Percentiles rank a stretch among this genome's conserved stretches.
Conservation (phyloP, 2,888 invertebrate species). For the Hydrotaea cyrtoneurina region DNA sequence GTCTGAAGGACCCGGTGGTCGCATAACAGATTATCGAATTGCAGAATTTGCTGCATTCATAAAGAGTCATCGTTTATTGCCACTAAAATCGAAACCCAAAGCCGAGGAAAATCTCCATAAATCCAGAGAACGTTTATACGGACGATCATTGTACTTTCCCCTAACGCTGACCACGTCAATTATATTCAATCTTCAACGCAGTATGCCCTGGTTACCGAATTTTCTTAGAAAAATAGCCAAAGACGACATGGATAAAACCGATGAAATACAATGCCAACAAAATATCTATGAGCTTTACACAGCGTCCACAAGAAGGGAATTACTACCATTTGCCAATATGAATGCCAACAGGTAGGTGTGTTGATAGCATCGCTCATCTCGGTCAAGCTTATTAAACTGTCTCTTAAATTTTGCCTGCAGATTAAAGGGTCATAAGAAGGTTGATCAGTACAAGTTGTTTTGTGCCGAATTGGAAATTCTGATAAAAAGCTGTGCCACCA, state of each 20-base stretch:
- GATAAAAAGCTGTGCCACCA: constrained; percentile 88
- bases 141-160: constrained; percentile 93
- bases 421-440: constrained; percentile 83
- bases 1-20: constrained; percentile 95
- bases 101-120: constrained; percentile 82
- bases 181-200: constrained; percentile 89
- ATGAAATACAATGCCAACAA: constrained; percentile 92
- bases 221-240: constrained; percentile 90
- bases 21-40: constrained; percentile 93
- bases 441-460: constrained; percentile 94
- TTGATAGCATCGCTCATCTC: constrained; percentile 51
- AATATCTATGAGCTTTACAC: constrained; percentile 90
- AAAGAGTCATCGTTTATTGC: constrained; percentile 90
- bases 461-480: constrained; percentile 95
- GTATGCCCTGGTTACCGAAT: constrained; percentile 92
- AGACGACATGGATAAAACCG: constrained; percentile 91
- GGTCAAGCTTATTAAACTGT: neutral
- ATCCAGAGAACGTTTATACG: constrained; percentile 86
- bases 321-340: constrained; percentile 87
- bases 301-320: constrained; percentile 91
- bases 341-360: constrained; percentile 83
- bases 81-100: constrained; percentile 83
- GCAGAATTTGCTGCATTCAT: constrained; percentile 94
- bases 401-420: constrained; percentile 64
- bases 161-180: constrained; percentile 94